Evolutionary conservation across 2,888 invertebrate species (phyloP), one percentile per base, ranked within the genome.

Genomic region (Tiphia femorata): DNA sequence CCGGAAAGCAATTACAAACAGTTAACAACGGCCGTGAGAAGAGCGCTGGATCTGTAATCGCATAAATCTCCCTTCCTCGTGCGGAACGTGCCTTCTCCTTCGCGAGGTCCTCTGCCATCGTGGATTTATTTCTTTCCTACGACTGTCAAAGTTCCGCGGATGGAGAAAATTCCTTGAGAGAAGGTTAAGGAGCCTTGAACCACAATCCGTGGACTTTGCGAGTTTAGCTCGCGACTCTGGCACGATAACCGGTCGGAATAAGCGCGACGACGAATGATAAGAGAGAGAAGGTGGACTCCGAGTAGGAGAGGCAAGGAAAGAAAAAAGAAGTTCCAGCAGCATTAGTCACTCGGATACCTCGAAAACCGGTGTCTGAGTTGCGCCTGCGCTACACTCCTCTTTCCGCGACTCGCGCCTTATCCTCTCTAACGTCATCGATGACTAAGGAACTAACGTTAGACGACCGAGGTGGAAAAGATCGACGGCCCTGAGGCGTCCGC

Each of bases 131-230:
- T n/a, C n/a, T n/a, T n/a, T n/a, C n/a, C 37, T 37, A 51, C 53
- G 46, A 30, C 40, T 42, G 46, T 54, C 50, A 43, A 51, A 44
- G 21, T 0, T n/a, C n/a, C 10, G 17, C 23, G 14, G 25, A 29
- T n/a, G 21, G 6, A 17, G 37, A 12, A n/a, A 30, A 25, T 35
- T 12, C 16, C 25, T 16, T 29, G 14, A 16, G 38, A 21, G 25
- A 35, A 23, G 29, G 12, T n/a, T n/a, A n/a, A 6, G 2, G 23
- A 30, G 47, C 62, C 59, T 64, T 57, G 64, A 62, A 50, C 50
- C 41, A 29, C 29, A 44, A 51, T 57, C 50, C 23, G 44, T 16
- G 17, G 35, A 25, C 41, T 51, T 51, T 43, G 58, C 54, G 49
- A 62, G 43, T 51, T n/a, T 40, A 49, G 25, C 46, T 21, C 12